Base-by-base conservation (phyloP, 1,140 invertebrate genomes). In the Zelostemma sp. region DNA sequence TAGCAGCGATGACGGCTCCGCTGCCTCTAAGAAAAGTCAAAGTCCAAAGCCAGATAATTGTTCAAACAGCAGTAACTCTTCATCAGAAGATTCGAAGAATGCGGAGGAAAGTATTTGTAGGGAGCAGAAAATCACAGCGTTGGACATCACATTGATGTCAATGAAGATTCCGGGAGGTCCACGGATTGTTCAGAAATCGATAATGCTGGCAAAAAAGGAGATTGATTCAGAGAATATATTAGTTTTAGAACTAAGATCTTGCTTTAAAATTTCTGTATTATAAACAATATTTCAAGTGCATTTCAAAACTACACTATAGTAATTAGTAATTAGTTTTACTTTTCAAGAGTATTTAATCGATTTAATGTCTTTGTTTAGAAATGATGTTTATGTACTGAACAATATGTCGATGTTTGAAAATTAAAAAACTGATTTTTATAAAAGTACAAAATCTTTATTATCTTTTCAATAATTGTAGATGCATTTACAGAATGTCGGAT, bases 1-100 rank as follows among this genome's bases (percentile, higher is more conserved):
- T 1, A 71, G 53, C 4, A 59, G 63, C 11, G 45, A 57, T 6
- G 53, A 50, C 19, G 60, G 70, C 33, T 47, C 43, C n/a, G 35
- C 18, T 49, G 12, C 40, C 8, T 15, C 15, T 1, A 41, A 46
- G 3, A 46, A 46, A 43, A 16, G 1, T 1, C 40, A 17, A 17
- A 43, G 1, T 46, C 1, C 17, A 19, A 19, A 46, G 4, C 17
- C 11, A 8, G 18, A 19, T 6, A 46, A 18, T 19, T 18, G 1
- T 19, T 46, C 43, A 11, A 12, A 9, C 6, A 4, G 19, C 8
- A 43, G 40, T 43, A 43, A 43, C 16, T 16, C 40, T 8, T 16
- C 16, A 17, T 12, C 16, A 11, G 43, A 19, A 19, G 8, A 46
- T 5, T 14, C 9, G 35, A 38, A 38, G n/a, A 14, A n/a, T 38